Evolutionary conservation across 2,888 invertebrate genomes (phyloP), one percentile per base, ranked within the genome.

Genomic region (Tubulanus polymorphus): DNA sequence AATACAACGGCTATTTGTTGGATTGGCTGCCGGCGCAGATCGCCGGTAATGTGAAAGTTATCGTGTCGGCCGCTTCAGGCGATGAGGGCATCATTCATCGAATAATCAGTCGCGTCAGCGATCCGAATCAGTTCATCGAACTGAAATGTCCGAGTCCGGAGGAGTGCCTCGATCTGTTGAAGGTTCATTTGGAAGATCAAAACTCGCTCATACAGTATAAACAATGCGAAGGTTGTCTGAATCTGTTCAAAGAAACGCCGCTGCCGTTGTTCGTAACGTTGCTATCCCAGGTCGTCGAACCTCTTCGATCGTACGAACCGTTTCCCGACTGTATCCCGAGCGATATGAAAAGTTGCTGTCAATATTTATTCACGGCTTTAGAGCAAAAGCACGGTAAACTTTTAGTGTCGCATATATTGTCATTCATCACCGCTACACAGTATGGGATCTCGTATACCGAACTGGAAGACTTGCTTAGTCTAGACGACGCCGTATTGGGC

Each of bases 41-140:
- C 3, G 37, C 59, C 3, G 48, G 46, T 10, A 61, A 61, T 48
- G 59, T 61, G 32, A 59, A 59, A 41, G 51, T 61, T 35, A 54
- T 61, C 27, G 49, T 59, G 1, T 49, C 56, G n/a, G 55, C 61
- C 20, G 23, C 46, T 26, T 41, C 60, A 27, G 53, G 51, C 12
- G 26, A 52, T 23, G 15, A 29, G 20, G 50, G 32, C 15, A 12
- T 92, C 92, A 0, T 51, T 18, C 27, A 26, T 1, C 50, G 48
- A 26, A 51, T 61, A 1, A 35, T 46, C 15, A 29, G 54, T 15
- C 54, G 55, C 0, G 80, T 93, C 0, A 82, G 90, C 12, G 84
- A 90, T 57, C 91, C 94, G 88, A 89, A 94, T 51, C 89, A 90
- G 73, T 94, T 94, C 69, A 85, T 95, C 15, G 90, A 93, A 81